Percentiles rank a stretch among this genome's conserved stretches.
These are phyloP conservation scores for Tragelaphus eurycerus DNA, from an alignment of 2,797 vertebrate genomes.

Conservation along the genomic window DNA sequence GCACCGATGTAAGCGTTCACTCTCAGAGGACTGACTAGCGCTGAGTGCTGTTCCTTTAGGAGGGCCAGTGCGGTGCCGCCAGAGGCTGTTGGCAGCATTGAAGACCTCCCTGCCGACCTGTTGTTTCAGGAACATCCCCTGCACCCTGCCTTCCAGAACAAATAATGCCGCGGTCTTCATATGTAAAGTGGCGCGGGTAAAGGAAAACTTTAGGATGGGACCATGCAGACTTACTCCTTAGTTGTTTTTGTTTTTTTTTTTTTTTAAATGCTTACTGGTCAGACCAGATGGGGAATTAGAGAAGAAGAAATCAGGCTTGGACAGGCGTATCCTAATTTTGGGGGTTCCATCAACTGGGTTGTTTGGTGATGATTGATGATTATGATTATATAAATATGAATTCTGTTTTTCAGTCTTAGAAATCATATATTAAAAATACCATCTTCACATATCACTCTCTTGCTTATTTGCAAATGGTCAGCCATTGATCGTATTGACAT, in stretches of 20 bases:
- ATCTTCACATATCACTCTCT: not conserved
- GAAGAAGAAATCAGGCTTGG: not conserved
- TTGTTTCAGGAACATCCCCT: not conserved
- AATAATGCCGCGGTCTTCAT: not conserved
- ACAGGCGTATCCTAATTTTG: not conserved
- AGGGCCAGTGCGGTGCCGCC: not conserved
- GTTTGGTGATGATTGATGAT: conserved; percentile 2
- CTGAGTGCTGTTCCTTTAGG: not conserved
- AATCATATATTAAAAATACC: not conserved
- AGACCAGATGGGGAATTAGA: not conserved
- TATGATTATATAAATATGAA: not conserved
- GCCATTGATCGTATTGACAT: not conserved
- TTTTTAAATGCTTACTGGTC: not conserved
- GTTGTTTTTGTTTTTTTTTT: not conserved
- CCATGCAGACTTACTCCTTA: not conserved
- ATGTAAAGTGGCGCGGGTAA: not conserved
- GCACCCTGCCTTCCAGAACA: not conserved
- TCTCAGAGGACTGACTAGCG: not conserved
- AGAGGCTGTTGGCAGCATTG: not conserved
- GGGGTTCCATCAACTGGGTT: not conserved
- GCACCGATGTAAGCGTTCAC: not conserved
- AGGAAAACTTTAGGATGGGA: not conserved
- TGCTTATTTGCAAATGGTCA: conserved; percentile 17
- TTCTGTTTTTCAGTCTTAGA: not conserved
- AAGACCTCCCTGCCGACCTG: not conserved